phyloP scores from a whole-genome alignment of 2,797 vertebrate genomes.

The Peromyscus aztecus region DNA sequence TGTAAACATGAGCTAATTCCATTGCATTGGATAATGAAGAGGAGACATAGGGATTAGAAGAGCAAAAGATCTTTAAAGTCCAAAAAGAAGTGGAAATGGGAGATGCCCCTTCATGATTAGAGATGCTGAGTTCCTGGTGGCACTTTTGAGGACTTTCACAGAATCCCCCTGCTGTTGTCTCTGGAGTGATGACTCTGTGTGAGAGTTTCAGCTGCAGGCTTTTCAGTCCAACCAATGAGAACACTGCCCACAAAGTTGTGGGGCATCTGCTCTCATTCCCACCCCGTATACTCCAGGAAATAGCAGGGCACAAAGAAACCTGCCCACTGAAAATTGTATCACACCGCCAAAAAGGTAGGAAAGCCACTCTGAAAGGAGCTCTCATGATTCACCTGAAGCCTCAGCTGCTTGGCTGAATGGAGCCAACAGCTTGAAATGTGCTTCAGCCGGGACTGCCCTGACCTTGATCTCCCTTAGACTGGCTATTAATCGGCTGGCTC shows the following conservation, averaged over 20 bases:
- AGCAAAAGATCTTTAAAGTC: neutral
- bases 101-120: rapidly evolving
- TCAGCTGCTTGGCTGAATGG: neutral
- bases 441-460: neutral
- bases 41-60: neutral
- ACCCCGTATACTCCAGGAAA: neutral
- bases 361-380: neutral
- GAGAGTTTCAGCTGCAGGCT: neutral
- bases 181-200: neutral
- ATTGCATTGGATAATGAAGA: neutral
- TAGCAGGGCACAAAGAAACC: neutral
- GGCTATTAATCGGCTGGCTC: conserved; percentile 18
- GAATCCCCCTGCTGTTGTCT: rapidly evolving
- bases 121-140: rapidly evolving
- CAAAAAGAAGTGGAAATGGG: neutral
- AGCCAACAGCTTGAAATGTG: conserved; percentile 1
- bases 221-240: neutral
- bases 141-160: neutral
- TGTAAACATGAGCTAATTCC: neutral
- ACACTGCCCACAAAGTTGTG: neutral
- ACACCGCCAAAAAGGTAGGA: neutral
- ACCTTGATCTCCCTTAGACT: conserved; percentile 60
- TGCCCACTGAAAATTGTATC: neutral
- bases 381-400: neutral
- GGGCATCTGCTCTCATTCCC: neutral